Percentiles rank a stretch among this genome's conserved stretches.
Conservation (phyloP, 92 coral and sea anemone genomes). For the Pocillopora grandis region DNA sequence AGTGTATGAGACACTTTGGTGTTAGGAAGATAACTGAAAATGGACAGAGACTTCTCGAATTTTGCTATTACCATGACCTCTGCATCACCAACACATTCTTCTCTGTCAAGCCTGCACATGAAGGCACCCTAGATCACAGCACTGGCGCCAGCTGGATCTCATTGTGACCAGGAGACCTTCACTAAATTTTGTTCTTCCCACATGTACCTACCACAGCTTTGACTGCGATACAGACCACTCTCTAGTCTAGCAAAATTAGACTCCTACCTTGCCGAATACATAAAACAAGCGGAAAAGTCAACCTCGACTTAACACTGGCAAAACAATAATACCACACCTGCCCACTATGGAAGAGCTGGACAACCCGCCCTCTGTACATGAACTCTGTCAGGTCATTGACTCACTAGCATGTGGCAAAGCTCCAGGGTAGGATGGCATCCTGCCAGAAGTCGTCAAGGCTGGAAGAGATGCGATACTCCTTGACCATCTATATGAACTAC, state of each 20-base stretch:
- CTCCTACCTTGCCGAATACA: no score
- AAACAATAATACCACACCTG: neutral
- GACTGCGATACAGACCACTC: slow-evolving; percentile 44
- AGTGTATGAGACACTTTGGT: slow-evolving; percentile 38
- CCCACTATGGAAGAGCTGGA: neutral
- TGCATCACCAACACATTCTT: slow-evolving; percentile 30
- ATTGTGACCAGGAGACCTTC: slow-evolving; percentile 32
- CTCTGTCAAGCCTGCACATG: slow-evolving; percentile 8
- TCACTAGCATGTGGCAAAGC: neutral
- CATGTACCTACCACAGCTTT: slow-evolving; percentile 37
- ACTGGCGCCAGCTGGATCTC: slow-evolving; percentile 54
- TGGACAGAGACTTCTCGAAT: slow-evolving; percentile 45
- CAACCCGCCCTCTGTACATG: neutral
- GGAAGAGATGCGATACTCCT: neutral
- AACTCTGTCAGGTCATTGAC: neutral
- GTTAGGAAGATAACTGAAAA: slow-evolving; percentile 48
- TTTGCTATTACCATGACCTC: slow-evolving; percentile 35
- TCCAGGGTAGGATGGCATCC: neutral
- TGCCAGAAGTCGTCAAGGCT: neutral
- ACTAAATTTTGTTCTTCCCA: slow-evolving; percentile 7
- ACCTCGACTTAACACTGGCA: slow-evolving; percentile 4
- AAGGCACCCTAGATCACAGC: slow-evolving; percentile 36
- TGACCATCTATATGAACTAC: neutral
- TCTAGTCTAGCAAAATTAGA: neutral
- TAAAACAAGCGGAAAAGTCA: slow-evolving; percentile 15